These are phyloP conservation scores for Drosophila ambigua DNA, from an alignment of 1,140 invertebrate species.

Conservation along the genomic window DNA sequence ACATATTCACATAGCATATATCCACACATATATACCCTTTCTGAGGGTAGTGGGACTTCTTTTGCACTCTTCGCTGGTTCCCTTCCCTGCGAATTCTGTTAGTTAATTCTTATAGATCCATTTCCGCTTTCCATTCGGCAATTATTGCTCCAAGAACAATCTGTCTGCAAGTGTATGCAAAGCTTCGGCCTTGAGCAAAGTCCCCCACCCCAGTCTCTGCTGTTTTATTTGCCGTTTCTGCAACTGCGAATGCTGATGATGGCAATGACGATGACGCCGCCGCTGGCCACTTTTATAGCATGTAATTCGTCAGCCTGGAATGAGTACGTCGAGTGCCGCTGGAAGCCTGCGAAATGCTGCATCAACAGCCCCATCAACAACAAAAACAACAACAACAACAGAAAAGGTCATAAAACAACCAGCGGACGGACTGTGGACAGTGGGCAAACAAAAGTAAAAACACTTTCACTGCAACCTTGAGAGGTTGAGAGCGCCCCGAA, in stretches of 20 bases:
- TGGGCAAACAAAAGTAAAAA: constrained; percentile 74
- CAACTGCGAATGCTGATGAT: constrained; percentile 29
- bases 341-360: constrained; percentile 72
- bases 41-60: too few relatives aligned
- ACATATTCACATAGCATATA: constrained; percentile 19
- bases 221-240: constrained; percentile 43
- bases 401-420: constrained; percentile 58
- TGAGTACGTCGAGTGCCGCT: constrained; percentile 43
- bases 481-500: constrained; percentile 18
- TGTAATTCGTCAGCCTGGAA: constrained; percentile 74
- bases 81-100: too few relatives aligned
- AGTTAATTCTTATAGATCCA: too few relatives aligned
- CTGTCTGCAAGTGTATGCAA: too few relatives aligned
- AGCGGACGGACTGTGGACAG: constrained; percentile 5
- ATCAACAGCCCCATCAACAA: constrained; percentile 21
- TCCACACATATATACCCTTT: not conserved
- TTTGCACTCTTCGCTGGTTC: too few relatives aligned
- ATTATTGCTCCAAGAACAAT: not conserved
- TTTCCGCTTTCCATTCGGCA: too few relatives aligned
- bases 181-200: not conserved
- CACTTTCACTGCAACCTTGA: constrained; percentile 82
- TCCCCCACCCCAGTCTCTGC: constrained; percentile 2
- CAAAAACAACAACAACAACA: constrained; percentile 10
- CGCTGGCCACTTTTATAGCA: constrained; percentile 64
- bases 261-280: constrained; percentile 4